A percentile compares a stretch with the other conserved stretches of the same genome.
Conservation (phyloP, 1,140 invertebrate species). For the Drosophila fuyamai region DNA sequence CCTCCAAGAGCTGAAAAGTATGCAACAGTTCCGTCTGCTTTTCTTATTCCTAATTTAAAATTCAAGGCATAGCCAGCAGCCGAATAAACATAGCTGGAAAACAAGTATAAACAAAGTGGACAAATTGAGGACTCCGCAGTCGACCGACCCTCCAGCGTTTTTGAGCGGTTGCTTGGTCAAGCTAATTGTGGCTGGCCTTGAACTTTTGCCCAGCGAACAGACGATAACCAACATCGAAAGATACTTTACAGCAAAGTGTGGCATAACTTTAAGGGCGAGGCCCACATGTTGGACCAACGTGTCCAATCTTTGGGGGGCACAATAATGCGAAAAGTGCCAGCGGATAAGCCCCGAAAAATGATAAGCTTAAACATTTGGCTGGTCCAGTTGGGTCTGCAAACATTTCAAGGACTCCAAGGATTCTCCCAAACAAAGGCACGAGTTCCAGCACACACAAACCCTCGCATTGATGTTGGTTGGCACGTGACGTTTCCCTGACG, state of each 20-base stretch:
- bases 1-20: conserved; percentile 7
- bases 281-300: conserved; percentile 36
- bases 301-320: conserved; percentile 40
- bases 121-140: conserved; percentile 24
- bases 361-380: conserved; percentile 39
- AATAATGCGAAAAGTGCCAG: conserved; percentile 38
- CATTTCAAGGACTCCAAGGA: conserved; percentile 53
- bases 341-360: conserved; percentile 44
- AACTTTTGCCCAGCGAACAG: conserved; percentile 47
- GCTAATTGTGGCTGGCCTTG: conserved; percentile 63
- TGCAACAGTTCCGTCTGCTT: conserved; percentile 35
- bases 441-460: conserved; percentile 6
- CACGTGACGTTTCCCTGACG: conserved; percentile 66
- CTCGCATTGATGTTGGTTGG: conserved; percentile 27
- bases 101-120: conserved; percentile 42
- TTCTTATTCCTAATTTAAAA: conserved; percentile 25
- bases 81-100: conserved; percentile 51
- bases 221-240: conserved; percentile 15
- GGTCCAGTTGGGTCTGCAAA: conserved; percentile 23
- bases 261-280: conserved; percentile 38
- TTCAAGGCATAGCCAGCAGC: conserved; percentile 43
- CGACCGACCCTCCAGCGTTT: conserved; percentile 23
- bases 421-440: conserved; percentile 13
- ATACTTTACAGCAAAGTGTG: conserved; percentile 24
- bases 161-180: conserved; percentile 19